These are phyloP conservation scores for Monoplex corrugatus DNA, from an alignment of 2,888 invertebrate species.

Conservation along the genomic window DNA sequence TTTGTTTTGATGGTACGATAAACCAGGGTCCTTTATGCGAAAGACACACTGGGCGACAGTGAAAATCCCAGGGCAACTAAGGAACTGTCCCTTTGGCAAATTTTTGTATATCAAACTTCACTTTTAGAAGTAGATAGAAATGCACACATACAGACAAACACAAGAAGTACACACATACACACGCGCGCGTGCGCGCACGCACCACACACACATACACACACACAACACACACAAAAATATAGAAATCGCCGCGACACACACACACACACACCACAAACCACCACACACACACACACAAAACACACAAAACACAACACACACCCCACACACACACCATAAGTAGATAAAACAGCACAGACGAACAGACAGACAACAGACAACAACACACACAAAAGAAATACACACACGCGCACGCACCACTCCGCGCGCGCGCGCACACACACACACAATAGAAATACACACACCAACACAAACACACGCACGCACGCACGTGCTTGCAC, in stretches of 20 bases:
- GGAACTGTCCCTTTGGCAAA: too few species aligned
- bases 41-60: too few species aligned
- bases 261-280: too few species aligned
- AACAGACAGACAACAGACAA: not conserved
- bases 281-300: too few species aligned
- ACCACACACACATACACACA: not conserved
- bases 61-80: too few species aligned
- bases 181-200: not conserved
- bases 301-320: not conserved
- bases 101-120: too few species aligned
- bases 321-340: too few species aligned
- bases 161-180: not conserved
- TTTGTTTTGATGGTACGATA: too few species aligned
- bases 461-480: not conserved
- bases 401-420: not conserved
- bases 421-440: not conserved
- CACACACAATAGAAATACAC: not conserved
- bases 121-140: too few species aligned
- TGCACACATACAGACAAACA: not conserved
- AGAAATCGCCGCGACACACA: too few species aligned
- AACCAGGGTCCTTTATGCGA: too few species aligned
- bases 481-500: not conserved
- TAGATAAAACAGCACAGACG: not conserved
- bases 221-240: too few species aligned
- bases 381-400: not conserved